These are phyloP conservation scores for Puntigrus tetrazona DNA, from an alignment of 2,113 vertebrate genomes.

Conservation along the genomic window DNA sequence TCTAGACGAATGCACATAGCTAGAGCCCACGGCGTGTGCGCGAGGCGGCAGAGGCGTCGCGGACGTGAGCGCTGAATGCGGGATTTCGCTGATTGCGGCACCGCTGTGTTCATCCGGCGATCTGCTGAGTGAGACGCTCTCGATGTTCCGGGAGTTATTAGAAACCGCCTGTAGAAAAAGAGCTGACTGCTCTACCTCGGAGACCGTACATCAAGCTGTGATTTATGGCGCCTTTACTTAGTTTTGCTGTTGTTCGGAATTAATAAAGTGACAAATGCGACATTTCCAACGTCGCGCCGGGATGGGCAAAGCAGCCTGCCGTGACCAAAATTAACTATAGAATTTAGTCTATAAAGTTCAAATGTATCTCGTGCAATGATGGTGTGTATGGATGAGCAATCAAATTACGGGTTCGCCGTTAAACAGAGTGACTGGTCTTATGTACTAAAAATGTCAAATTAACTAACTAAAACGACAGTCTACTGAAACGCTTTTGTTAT, in stretches of 20 bases:
- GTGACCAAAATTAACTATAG: background rate
- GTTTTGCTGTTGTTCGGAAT: constrained; percentile 6
- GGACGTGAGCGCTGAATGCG: constrained; percentile 35
- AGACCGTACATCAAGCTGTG: constrained; percentile 1
- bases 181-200: constrained; percentile 35
- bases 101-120: constrained; percentile 35
- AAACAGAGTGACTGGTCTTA: no score
- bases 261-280: constrained; percentile 10
- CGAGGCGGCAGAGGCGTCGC: constrained; percentile 14
- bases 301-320: background rate
- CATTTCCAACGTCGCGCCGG: background rate
- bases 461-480: no score
- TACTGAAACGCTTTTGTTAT: no score
- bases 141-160: constrained; percentile 34
- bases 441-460: no score
- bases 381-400: background rate
- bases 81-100: constrained; percentile 58
- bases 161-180: constrained; percentile 26
- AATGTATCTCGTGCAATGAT: background rate
- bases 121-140: constrained; percentile 54
- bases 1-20: background rate
- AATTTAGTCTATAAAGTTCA: background rate
- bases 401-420: no score
- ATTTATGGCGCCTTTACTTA: constrained; percentile 11
- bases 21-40: background rate